phyloP scores from a whole-genome alignment of 2,113 vertebrate species.

The Butorides virescens region DNA sequence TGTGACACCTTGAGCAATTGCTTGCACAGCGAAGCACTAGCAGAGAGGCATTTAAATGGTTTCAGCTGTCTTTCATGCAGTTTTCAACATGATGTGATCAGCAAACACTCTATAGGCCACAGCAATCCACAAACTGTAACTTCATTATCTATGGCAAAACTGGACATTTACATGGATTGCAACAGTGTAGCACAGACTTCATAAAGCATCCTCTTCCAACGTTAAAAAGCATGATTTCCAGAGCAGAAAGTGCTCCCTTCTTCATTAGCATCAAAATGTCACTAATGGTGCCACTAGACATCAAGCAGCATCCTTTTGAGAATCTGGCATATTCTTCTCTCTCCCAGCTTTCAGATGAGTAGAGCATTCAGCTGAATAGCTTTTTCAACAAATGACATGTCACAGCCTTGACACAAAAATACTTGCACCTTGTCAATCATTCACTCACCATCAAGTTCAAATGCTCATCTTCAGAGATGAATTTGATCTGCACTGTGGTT shows the following conservation, averaged over 20 bases:
- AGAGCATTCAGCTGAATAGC: conserved; percentile 33
- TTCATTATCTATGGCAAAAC: neutral
- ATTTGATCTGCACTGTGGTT: conserved; percentile 34
- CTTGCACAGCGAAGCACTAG: neutral
- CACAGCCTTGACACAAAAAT: conserved; percentile 61
- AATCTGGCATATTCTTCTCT: conserved; percentile 19
- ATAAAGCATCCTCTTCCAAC: conserved; percentile 4
- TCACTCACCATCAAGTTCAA: conserved; percentile 51
- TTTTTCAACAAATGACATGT: conserved; percentile 62
- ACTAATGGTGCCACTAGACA: conserved; percentile 45
- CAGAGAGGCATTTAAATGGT: neutral
- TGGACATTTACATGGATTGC: neutral
- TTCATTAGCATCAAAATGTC: conserved; percentile 61
- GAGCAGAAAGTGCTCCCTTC: conserved; percentile 23
- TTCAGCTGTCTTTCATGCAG: neutral
- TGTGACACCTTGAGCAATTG: neutral
- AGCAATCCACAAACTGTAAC: neutral
- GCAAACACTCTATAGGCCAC: neutral
- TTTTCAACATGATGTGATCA: neutral
- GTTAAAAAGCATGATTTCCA: conserved; percentile 26
- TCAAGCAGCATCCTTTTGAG: conserved; percentile 32
- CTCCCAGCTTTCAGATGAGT: conserved; percentile 28
- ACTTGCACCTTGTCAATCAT: conserved; percentile 63
- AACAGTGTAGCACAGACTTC: neutral
- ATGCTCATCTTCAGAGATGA: conserved; percentile 29